Percentiles rank a stretch among this genome's conserved stretches.
Conservation (phyloP, 2,113 vertebrate species). For the Spea multiplicata region DNA sequence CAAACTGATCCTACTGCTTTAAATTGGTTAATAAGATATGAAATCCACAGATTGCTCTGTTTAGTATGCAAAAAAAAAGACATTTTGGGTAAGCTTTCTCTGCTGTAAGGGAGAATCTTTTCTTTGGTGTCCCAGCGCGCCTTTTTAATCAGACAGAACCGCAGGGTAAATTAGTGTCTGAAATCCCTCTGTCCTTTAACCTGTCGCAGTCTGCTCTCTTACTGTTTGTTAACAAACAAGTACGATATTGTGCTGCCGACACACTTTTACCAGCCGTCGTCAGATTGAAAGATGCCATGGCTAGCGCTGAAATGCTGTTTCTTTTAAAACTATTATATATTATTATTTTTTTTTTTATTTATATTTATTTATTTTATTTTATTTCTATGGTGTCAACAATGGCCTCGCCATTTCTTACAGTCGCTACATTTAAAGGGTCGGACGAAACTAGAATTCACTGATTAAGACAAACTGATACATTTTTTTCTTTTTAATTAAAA, state of each 20-base stretch:
- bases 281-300: background rate
- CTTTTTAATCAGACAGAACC: constrained; percentile 78
- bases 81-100: constrained; percentile 60
- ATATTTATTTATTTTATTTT: too few relatives aligned
- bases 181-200: constrained; percentile 68
- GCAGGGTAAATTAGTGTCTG: constrained; percentile 67
- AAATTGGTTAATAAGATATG: constrained; percentile 59
- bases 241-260: constrained; percentile 66
- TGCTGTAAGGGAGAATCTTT: constrained; percentile 66
- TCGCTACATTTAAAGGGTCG: too few relatives aligned
- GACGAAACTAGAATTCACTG: too few relatives aligned
- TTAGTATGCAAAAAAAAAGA: constrained; percentile 61
- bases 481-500: too few relatives aligned
- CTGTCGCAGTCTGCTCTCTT: constrained; percentile 59
- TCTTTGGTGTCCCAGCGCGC: constrained; percentile 70
- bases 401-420: too few relatives aligned
- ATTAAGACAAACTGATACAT: too few relatives aligned
- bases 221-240: constrained; percentile 75
- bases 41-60: constrained; percentile 61
- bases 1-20: constrained; percentile 59
- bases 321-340: too few relatives aligned
- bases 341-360: too few relatives aligned
- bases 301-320: too few relatives aligned
- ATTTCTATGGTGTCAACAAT: too few relatives aligned
- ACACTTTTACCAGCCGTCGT: constrained; percentile 53